A percentile compares a stretch with the other conserved stretches of the same genome.
Conservation (phyloP, 2,888 invertebrate species). For the Cephus spinipes region DNA sequence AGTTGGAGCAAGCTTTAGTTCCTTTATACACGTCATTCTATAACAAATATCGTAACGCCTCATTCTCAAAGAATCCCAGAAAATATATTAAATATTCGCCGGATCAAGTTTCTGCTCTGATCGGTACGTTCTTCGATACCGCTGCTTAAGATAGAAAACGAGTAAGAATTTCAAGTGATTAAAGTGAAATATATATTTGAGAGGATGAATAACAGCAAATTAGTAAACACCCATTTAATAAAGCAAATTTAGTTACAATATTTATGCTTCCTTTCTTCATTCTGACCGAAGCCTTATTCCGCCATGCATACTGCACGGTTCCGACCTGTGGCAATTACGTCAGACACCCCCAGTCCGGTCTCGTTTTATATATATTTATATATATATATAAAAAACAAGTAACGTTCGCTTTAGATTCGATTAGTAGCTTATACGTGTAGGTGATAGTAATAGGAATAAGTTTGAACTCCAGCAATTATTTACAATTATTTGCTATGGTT, state of each 20-base stretch:
- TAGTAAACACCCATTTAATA: slow-evolving; percentile 66
- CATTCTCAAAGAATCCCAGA: slow-evolving; percentile 92
- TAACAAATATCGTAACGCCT: slow-evolving; percentile 79
- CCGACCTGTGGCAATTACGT: slow-evolving; percentile 28
- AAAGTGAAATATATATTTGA: slow-evolving; percentile 19
- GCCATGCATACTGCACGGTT: slow-evolving; percentile 17
- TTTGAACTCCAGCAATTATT: slow-evolving; percentile 63
- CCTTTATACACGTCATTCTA: slow-evolving; percentile 88
- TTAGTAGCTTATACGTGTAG: slow-evolving; percentile 53
- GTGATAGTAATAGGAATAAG: slow-evolving; percentile 62
- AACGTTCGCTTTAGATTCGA: slow-evolving; percentile 55
- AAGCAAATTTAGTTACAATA: slow-evolving; percentile 65
- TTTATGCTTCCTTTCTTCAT: slow-evolving; percentile 47
- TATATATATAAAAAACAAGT: slow-evolving; percentile 60
- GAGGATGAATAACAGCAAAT: slow-evolving; percentile 30
- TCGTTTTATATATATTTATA: slow-evolving; percentile 47
- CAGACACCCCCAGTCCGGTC: slow-evolving; percentile 47
- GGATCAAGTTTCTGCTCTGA: slow-evolving; percentile 82
- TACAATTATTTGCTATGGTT: slow-evolving; percentile 57
- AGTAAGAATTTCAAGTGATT: slow-evolving; percentile 16
- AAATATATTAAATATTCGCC: slow-evolving; percentile 94
- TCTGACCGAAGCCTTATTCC: slow-evolving; percentile 37
- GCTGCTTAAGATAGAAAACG: slow-evolving; percentile 71
- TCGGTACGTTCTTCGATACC: slow-evolving; percentile 94
- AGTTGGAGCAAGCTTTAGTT: slow-evolving; percentile 89